phyloP scores from a whole-genome alignment of 2,797 vertebrate genomes.

The Chloroceryle amazona region DNA sequence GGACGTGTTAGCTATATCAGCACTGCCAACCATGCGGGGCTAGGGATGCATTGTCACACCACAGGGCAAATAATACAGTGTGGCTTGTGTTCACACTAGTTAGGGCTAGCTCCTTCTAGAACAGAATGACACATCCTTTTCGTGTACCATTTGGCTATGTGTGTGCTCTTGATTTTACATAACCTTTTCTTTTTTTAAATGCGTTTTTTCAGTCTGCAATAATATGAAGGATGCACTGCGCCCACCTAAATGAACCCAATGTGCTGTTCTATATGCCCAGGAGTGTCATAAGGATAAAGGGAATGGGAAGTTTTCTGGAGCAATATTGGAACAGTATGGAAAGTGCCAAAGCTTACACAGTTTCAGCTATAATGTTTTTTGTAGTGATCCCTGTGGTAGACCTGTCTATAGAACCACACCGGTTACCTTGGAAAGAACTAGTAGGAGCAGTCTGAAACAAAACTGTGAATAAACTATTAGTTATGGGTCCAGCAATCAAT shows the following conservation, averaged over 20 bases:
- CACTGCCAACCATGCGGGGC: background rate
- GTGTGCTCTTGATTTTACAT: background rate
- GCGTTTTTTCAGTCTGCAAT: background rate
- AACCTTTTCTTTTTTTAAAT: background rate
- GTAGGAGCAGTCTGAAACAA: background rate
- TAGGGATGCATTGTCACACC: background rate
- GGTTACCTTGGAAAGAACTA: background rate
- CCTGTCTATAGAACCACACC: background rate
- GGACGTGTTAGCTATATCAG: rapidly evolving
- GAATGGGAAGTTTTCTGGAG: background rate
- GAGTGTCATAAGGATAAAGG: background rate
- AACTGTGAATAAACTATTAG: background rate
- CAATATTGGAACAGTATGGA: background rate
- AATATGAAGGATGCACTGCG: background rate
- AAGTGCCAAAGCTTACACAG: background rate
- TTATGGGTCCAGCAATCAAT: background rate
- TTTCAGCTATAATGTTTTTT: background rate
- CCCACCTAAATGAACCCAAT: background rate
- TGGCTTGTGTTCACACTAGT: background rate
- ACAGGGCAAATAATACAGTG: background rate
- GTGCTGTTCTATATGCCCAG: background rate
- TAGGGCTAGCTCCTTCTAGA: background rate
- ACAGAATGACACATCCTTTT: background rate
- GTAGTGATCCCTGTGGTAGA: background rate
- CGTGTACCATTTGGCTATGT: background rate